phyloP scores from a whole-genome alignment of 2,113 vertebrate species.

The Hypanus sabinus region DNA sequence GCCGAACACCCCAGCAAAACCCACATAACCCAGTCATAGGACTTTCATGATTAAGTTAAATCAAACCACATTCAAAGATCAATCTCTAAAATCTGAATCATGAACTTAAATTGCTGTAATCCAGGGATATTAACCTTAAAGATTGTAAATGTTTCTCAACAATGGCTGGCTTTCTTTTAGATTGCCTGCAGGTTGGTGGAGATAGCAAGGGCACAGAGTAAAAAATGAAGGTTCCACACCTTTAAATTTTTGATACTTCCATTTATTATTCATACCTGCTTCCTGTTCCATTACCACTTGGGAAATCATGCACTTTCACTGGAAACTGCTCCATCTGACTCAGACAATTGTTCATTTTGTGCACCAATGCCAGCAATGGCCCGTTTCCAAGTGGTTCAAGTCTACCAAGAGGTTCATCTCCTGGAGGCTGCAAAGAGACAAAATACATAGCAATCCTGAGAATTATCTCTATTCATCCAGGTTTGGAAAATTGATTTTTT shows the following conservation, averaged over 20 bases:
- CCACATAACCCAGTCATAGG: too few species aligned
- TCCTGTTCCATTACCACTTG: slow-evolving; percentile 93
- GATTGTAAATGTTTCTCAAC: neutral
- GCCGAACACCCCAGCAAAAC: too few species aligned
- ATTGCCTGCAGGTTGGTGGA: neutral
- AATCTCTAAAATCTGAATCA: neutral
- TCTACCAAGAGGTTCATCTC: slow-evolving; percentile 77
- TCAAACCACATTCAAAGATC: neutral
- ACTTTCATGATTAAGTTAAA: neutral
- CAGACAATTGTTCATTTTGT: slow-evolving; percentile 98
- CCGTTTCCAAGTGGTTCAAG: slow-evolving; percentile 81
- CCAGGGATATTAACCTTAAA: neutral
- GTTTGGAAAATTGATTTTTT: too few species aligned
- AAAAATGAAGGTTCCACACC: neutral
- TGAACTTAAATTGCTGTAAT: neutral
- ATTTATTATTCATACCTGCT: slow-evolving; percentile 72
- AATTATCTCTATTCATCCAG: neutral
- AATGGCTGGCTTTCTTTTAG: neutral
- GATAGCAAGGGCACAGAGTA: neutral
- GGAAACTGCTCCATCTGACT: slow-evolving; percentile 99
- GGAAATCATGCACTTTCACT: slow-evolving; percentile 97
- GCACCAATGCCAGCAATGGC: slow-evolving; percentile 83
- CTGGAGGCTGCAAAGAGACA: slow-evolving; percentile 68
- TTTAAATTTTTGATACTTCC: neutral
- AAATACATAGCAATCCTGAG: neutral